Evolutionary conservation across 2,797 vertebrate species (phyloP).

Genomic region (Cuniculus paca): DNA sequence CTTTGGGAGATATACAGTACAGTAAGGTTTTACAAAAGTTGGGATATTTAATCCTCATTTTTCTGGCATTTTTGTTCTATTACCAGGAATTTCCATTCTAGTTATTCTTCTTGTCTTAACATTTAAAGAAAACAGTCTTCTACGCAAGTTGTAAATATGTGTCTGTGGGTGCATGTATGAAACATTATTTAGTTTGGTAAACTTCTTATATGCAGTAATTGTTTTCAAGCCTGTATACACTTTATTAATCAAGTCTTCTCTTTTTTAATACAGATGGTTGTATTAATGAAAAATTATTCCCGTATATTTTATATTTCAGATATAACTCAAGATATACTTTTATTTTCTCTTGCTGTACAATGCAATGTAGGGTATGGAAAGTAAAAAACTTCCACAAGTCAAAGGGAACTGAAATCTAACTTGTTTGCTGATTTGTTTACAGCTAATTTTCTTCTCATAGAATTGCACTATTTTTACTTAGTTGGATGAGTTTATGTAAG

Average conservation of each 20-base stretch:
- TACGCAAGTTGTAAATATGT: background rate
- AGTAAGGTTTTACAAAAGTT: background rate
- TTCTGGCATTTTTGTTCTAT: background rate
- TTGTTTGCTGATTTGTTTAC: constrained; percentile 20
- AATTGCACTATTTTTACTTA: constrained; percentile 19
- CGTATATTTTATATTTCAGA: constrained; percentile 32
- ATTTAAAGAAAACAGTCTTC: background rate
- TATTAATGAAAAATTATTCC: background rate
- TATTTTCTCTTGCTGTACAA: constrained; percentile 40
- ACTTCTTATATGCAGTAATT: background rate
- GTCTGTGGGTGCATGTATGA: background rate
- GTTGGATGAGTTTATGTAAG: background rate
- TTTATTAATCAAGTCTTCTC: constrained; percentile 13
- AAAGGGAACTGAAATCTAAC: constrained; percentile 22
- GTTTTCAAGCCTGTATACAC: background rate
- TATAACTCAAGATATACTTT: constrained; percentile 3
- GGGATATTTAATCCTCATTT: background rate
- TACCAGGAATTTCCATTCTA: background rate
- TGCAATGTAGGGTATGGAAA: constrained; percentile 28
- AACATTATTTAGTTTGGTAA: background rate
- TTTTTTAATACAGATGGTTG: background rate
- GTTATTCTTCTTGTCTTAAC: background rate
- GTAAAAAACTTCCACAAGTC: background rate
- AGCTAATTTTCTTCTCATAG: background rate
- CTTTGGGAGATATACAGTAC: background rate